Conservation (phyloP, 2,797 vertebrate species). For the Macroramphosus scolopax region DNA sequence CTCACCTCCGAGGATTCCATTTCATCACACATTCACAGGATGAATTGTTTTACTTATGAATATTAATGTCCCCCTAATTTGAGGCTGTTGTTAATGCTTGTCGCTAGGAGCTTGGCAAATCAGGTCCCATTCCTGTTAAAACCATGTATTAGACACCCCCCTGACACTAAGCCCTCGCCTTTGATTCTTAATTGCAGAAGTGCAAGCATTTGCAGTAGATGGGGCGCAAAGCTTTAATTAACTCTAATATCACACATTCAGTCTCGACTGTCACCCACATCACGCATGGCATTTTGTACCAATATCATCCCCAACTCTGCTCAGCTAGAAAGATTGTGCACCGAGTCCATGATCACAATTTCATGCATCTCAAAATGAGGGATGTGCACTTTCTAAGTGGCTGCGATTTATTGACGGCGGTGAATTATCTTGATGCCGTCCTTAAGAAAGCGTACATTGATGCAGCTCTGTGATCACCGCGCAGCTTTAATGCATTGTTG, state of each 20-base stretch:
- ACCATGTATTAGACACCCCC: conserved; percentile 83
- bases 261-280: conserved; percentile 83
- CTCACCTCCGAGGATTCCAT: conserved; percentile 83
- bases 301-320: conserved; percentile 71
- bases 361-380: conserved; percentile 80
- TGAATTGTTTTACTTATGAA: conserved; percentile 88
- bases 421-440: conserved; percentile 68
- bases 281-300: conserved; percentile 77
- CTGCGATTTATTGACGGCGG: conserved; percentile 60
- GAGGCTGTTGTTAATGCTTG: conserved; percentile 85
- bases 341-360: conserved; percentile 80
- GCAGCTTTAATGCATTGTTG: conserved; percentile 42
- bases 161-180: conserved; percentile 86
- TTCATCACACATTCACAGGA: conserved; percentile 80
- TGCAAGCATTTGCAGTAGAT: conserved; percentile 83
- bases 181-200: conserved; percentile 89
- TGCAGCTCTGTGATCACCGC: conserved; percentile 37
- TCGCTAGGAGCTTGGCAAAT: conserved; percentile 86
- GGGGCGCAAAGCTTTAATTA: conserved; percentile 88
- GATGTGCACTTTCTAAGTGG: conserved; percentile 66
- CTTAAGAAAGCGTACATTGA: conserved; percentile 42
- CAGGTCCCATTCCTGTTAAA: conserved; percentile 85
- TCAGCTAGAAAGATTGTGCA: conserved; percentile 74
- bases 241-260: conserved; percentile 86
- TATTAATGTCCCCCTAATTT: conserved; percentile 88